These are phyloP conservation scores for Toxotes chatareus DNA, from an alignment of 2,113 vertebrate species.

Conservation along the genomic window DNA sequence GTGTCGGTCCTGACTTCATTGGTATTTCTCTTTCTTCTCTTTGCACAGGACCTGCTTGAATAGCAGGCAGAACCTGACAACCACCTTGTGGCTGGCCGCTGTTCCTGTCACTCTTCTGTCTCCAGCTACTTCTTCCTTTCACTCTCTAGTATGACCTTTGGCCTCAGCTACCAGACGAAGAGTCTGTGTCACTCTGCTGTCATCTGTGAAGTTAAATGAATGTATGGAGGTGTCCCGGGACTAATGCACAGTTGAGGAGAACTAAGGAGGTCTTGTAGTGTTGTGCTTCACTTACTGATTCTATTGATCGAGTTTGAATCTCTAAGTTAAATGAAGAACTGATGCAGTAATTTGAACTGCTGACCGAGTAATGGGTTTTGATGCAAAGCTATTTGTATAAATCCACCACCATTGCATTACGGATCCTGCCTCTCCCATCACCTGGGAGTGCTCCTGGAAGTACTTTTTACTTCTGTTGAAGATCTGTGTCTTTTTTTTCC, in stretches of 20 bases:
- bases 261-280: slow-evolving; percentile 37
- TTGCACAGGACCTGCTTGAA: slow-evolving; percentile 83
- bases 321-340: slow-evolving; percentile 47
- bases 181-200: slow-evolving; percentile 55
- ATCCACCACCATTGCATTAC: slow-evolving; percentile 39
- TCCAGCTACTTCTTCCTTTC: slow-evolving; percentile 66
- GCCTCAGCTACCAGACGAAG: slow-evolving; percentile 48
- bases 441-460: slow-evolving; percentile 55
- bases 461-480: slow-evolving; percentile 35
- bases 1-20: slow-evolving; percentile 27
- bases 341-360: slow-evolving; percentile 44
- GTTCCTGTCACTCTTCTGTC: slow-evolving; percentile 48
- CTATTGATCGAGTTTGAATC: slow-evolving; percentile 49
- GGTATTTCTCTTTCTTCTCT: slow-evolving; percentile 31
- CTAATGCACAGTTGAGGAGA: slow-evolving; percentile 34
- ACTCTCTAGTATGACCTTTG: slow-evolving; percentile 56
- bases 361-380: slow-evolving; percentile 22
- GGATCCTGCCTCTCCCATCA: slow-evolving; percentile 35
- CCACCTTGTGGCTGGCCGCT: slow-evolving; percentile 18
- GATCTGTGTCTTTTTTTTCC: slow-evolving; percentile 31
- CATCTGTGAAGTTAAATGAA: slow-evolving; percentile 68
- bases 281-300: slow-evolving; percentile 58
- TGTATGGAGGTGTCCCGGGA: slow-evolving; percentile 61
- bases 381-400: slow-evolving; percentile 46
- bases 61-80: slow-evolving; percentile 65